A percentile compares a stretch with the other conserved stretches of the same genome.
phyloP scores from a whole-genome alignment of 2,797 vertebrate species.

The Amphiprion clarkii region DNA sequence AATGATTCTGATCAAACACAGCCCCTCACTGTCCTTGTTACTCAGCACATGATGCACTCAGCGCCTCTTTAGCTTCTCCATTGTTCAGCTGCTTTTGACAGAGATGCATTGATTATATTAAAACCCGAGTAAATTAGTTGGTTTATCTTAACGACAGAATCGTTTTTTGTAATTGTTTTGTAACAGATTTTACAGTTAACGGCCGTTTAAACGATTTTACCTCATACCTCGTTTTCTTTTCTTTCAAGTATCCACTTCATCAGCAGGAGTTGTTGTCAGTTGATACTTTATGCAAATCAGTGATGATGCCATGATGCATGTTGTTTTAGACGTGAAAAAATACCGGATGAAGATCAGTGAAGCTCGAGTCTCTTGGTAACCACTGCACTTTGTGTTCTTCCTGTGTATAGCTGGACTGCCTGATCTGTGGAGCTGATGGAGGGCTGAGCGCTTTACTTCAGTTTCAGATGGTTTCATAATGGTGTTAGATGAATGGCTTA shows the following conservation, averaged over 20 bases:
- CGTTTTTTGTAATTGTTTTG: constrained; percentile 9
- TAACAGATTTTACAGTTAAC: constrained; percentile 11
- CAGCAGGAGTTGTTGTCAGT: constrained; percentile 10
- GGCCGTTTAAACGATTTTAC: constrained; percentile 13
- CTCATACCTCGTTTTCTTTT: constrained; percentile 7
- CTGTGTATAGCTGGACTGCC: constrained; percentile 9
- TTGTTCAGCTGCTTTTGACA: constrained; percentile 2
- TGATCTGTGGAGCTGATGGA: constrained; percentile 44
- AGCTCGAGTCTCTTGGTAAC: constrained; percentile 9
- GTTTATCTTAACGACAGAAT: background rate
- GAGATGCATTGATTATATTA: constrained; percentile 13
- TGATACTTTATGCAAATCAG: constrained; percentile 35
- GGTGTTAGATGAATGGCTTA: constrained; percentile 7
- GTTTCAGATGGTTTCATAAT: constrained; percentile 35
- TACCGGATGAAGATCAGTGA: constrained; percentile 13
- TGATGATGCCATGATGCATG: constrained; percentile 13
- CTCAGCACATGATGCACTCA: constrained; percentile 8
- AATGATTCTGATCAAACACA: constrained; percentile 11
- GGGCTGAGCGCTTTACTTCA: constrained; percentile 13
- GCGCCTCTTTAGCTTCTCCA: constrained; percentile 4
- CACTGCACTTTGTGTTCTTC: constrained; percentile 39
- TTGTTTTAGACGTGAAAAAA: constrained; percentile 20
- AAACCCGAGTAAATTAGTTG: constrained; percentile 16
- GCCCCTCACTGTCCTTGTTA: background rate
- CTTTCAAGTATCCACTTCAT: constrained; percentile 35